Evolutionary conservation across 1,140 invertebrate species (phyloP).

Genomic region (Mylabris phalerata): DNA sequence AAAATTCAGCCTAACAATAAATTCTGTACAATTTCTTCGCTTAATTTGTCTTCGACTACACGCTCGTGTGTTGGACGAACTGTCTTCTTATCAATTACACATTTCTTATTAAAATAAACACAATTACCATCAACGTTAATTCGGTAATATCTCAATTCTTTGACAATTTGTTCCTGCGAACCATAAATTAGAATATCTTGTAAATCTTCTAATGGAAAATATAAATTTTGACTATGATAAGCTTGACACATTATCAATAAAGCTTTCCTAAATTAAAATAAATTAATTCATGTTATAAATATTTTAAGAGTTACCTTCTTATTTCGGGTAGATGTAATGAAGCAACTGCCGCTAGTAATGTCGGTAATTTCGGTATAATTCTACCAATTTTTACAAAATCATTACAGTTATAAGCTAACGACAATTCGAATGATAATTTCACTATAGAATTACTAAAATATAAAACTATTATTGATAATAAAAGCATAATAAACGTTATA

Average conservation of each 20-base stretch:
- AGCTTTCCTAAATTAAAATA: slow-evolving; percentile 20
- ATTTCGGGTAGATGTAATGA: slow-evolving; percentile 45
- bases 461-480: slow-evolving; percentile 3
- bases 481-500: too few species aligned
- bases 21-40: too few species aligned
- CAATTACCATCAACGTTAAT: too few species aligned
- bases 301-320: slow-evolving; percentile 41
- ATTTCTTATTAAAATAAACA: slow-evolving; percentile 19
- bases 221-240: slow-evolving; percentile 49
- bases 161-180: too few species aligned
- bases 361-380: slow-evolving; percentile 43
- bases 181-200: not conserved
- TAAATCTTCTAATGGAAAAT: slow-evolving; percentile 41
- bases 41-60: not conserved
- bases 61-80: not conserved
- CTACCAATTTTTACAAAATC: slow-evolving; percentile 48
- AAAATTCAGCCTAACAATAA: too few species aligned
- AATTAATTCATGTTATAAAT: not conserved
- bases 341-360: slow-evolving; percentile 44
- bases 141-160: too few species aligned
- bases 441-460: slow-evolving; percentile 28
- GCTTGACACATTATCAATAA: slow-evolving; percentile 45
- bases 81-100: slow-evolving; percentile 15
- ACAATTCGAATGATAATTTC: slow-evolving; percentile 36
- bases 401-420: slow-evolving; percentile 44